phyloP scores from a whole-genome alignment of 1,140 invertebrate genomes.

The Pemphigus obesinymphae region DNA sequence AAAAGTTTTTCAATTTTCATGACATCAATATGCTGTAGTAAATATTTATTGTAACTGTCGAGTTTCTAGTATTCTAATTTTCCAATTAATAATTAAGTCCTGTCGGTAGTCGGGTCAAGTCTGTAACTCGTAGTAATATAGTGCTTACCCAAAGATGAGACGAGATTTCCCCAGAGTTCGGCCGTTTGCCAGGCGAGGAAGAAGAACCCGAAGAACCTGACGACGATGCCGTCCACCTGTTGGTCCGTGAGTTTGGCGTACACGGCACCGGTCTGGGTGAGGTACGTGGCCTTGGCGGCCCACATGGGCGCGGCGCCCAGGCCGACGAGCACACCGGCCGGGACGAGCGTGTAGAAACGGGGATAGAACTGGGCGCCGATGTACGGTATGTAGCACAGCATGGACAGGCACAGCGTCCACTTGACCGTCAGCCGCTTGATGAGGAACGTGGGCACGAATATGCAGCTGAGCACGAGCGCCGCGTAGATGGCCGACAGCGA shows the following conservation, averaged over 20 bases:
- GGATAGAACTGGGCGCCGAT: constrained; percentile 91
- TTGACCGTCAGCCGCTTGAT: constrained; percentile 89
- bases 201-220: constrained; percentile 96
- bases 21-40: too few relatives aligned
- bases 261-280: constrained; percentile 85
- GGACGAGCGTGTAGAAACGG: constrained; percentile 83
- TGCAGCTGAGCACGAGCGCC: constrained; percentile 81
- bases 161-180: constrained; percentile 91
- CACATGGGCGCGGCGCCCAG: constrained; percentile 92
- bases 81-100: too few relatives aligned
- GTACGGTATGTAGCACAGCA: constrained; percentile 89
- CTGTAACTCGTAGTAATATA: too few relatives aligned
- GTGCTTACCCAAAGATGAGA: constrained; percentile 82
- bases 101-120: too few relatives aligned
- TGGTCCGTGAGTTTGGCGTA: constrained; percentile 83
- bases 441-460: constrained; percentile 85
- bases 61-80: too few relatives aligned
- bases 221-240: constrained; percentile 81
- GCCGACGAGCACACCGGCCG: constrained; percentile 81
- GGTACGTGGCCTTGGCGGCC: constrained; percentile 92
- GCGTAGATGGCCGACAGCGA: constrained; percentile 83
- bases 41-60: too few relatives aligned
- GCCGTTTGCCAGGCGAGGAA: constrained; percentile 95
- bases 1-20: too few relatives aligned
- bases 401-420: constrained; percentile 86